Evolutionary conservation across 2,113 vertebrate genomes (phyloP), one percentile per base, ranked within the genome.

Genomic region (Rhadina sibilatrix): DNA sequence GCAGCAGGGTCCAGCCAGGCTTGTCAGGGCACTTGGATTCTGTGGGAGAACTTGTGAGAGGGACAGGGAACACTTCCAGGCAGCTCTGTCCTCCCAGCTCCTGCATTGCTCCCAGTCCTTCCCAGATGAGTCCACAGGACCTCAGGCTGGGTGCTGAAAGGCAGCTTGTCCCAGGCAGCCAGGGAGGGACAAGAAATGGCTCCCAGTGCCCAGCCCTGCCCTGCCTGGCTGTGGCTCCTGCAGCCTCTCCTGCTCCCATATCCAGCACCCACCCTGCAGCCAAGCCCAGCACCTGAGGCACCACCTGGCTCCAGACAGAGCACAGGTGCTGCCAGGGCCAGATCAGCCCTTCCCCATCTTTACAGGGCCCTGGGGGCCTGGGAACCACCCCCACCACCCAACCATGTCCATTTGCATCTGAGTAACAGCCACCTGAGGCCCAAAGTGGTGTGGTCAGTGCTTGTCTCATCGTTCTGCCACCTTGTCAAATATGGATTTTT

Each of bases 151-250:
- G 37, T 15, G 38, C 23, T 37, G 52, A 63, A 49, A 75, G 52
- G 47, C 2, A 2, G 10, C 31, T 66, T 31, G 42, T 40, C 70
- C 52, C 83, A 74, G 44, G 35, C 47, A 94, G 78, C 9, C 2
- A 0, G 2, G 25, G 0, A 57, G 66, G 35, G 57, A 19, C 0
- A 2, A 63, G 53, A 40, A 80, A 50, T 4, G 40, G 25, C 16
- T 37, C 35, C 33, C 2, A 0, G 1, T 22, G 40, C 57, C 28
- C 64, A 74, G 60, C 52, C 37, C 37, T 57, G 40, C 54, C 60
- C 49, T 47, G 30, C 61, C 66, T 31, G 15, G 56, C 42, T 52
- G 8, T 4, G 27, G 27, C 38, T 88, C 50, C 53, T 14, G 0
- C 72, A 33, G 52, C 3, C 1, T 21, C 33, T 35, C 37, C 66